Conservation (phyloP, 2,888 invertebrate species). For the Ichneumoninae sp. region DNA sequence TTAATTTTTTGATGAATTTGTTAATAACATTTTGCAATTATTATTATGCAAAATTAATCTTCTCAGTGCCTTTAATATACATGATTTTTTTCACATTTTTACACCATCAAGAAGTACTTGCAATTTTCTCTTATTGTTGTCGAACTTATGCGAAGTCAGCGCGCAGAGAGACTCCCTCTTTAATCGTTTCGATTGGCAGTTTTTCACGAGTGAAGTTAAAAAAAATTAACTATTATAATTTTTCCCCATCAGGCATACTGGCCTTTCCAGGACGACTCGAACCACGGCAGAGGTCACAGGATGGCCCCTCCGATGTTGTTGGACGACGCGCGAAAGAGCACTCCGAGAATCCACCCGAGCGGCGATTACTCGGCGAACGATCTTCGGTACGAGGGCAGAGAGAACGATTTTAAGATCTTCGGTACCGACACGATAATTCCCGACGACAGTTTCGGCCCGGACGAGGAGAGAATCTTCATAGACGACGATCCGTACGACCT, state of each 20-base stretch:
- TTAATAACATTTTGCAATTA: too few relatives aligned
- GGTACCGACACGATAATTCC: constrained; percentile 79
- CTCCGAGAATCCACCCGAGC: constrained; percentile 29
- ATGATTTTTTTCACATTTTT: too few relatives aligned
- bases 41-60: too few relatives aligned
- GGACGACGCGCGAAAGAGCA: constrained; percentile 64
- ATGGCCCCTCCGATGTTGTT: constrained; percentile 82
- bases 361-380: constrained; percentile 64
- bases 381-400: constrained; percentile 71
- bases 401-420: constrained; percentile 72
- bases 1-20: too few relatives aligned
- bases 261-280: constrained; percentile 90
- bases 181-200: not conserved
- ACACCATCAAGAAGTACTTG: too few relatives aligned
- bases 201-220: not conserved
- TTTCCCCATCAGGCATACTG: constrained; percentile 88
- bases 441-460: constrained; percentile 80
- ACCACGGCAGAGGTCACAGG: constrained; percentile 89
- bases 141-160: too few relatives aligned
- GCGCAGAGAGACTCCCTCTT: not conserved
- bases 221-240: not conserved
- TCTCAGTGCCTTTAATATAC: too few relatives aligned
- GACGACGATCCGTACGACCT: constrained; percentile 81
- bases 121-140: too few relatives aligned
- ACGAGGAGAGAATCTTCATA: constrained; percentile 82